phyloP scores from a whole-genome alignment of 2,797 vertebrate genomes.

The Rhynchotus rufescens region DNA sequence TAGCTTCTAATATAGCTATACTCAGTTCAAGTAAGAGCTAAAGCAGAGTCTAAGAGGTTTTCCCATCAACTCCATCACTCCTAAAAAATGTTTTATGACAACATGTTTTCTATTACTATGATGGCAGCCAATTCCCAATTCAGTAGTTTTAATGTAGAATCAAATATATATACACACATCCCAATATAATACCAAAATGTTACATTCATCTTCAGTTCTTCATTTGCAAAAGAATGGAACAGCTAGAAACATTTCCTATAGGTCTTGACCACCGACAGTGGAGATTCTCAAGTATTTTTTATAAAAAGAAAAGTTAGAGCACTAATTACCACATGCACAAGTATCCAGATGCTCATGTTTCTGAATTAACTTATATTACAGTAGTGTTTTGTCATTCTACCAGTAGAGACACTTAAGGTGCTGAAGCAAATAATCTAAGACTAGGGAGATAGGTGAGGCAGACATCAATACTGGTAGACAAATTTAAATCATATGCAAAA shows the following conservation, averaged over 20 bases:
- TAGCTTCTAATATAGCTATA: not conserved
- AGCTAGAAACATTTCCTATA: conserved; percentile 5
- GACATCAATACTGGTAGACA: conserved; percentile 73
- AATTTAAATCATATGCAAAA: conserved; percentile 75
- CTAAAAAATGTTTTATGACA: not conserved
- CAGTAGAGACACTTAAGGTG: conserved; percentile 4
- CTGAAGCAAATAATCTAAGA: conserved; percentile 43
- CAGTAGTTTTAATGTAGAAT: not conserved
- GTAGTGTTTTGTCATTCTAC: conserved; percentile 1
- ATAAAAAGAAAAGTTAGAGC: not conserved
- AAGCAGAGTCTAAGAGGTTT: not conserved
- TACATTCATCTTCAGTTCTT: not conserved
- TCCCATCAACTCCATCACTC: not conserved
- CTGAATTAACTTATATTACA: not conserved
- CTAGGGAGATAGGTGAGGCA: conserved; percentile 57
- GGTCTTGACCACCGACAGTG: not conserved
- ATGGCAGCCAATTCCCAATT: not conserved
- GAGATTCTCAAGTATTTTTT: not conserved
- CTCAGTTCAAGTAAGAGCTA: not conserved
- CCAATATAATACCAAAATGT: not conserved
- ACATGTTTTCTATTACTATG: not conserved
- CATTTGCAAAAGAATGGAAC: not conserved
- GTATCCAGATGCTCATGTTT: not conserved
- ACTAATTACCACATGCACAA: conserved; percentile 29
- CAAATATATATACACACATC: not conserved